Evolutionary conservation across 1,140 invertebrate genomes (phyloP).

Genomic region (Homarus americanus): DNA sequence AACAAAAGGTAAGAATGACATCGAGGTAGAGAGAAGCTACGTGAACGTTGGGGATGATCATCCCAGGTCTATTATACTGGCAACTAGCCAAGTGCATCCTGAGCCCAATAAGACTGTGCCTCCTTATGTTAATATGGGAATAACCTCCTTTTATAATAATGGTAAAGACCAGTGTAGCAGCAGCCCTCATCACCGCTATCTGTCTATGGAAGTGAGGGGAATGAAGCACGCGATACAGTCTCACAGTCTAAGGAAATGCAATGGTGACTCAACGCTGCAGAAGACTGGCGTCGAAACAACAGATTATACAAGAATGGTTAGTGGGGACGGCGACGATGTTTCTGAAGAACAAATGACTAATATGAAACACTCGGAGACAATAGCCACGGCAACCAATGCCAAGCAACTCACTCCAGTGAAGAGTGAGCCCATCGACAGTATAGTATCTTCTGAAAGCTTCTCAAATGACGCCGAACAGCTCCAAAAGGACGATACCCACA

Average conservation of each 20-base stretch:
- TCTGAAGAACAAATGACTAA: neutral
- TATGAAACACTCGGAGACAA: no score
- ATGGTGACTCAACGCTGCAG: neutral
- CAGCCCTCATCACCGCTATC: neutral
- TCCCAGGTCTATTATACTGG: neutral
- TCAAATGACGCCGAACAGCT: no score
- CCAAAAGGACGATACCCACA: no score
- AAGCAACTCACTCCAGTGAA: no score
- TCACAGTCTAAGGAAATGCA: neutral
- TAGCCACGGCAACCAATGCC: no score
- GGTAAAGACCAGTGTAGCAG: neutral
- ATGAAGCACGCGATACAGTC: neutral
- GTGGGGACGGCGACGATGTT: neutral
- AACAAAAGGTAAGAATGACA: neutral
- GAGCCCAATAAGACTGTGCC: neutral
- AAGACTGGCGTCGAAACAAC: neutral
- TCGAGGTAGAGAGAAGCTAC: neutral
- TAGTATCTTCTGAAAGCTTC: no score
- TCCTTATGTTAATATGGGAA: neutral
- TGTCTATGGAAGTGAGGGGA: neutral
- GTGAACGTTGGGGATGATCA: neutral
- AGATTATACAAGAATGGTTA: neutral
- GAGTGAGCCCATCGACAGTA: no score
- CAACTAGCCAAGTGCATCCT: neutral
- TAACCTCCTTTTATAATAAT: neutral